phyloP scores from a whole-genome alignment of 2,888 invertebrate species.

The Ceratothoa steindachneri region DNA sequence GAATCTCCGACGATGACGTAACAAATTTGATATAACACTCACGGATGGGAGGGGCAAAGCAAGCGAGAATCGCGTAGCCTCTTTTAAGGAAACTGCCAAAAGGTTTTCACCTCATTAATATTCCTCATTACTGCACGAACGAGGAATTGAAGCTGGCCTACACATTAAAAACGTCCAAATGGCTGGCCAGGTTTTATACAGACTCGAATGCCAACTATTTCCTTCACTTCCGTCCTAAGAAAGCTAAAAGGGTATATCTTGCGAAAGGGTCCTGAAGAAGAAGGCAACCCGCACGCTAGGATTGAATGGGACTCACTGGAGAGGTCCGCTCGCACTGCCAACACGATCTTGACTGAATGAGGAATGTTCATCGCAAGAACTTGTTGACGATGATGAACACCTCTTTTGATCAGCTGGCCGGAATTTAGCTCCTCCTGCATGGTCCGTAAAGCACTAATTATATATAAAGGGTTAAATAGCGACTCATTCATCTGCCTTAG shows the following conservation, averaged over 20 bases:
- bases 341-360: constrained; percentile 6
- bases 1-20: not conserved
- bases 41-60: not conserved
- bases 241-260: not conserved
- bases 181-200: too few species aligned
- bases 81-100: not conserved
- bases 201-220: not conserved
- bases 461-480: too few species aligned
- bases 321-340: not conserved
- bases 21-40: not conserved
- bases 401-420: not conserved
- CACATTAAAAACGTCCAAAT: too few species aligned
- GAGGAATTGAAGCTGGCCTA: not conserved
- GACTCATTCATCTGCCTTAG: too few species aligned
- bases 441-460: not conserved
- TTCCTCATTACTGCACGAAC: not conserved
- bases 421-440: not conserved
- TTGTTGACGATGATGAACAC: not conserved
- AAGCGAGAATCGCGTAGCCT: not conserved
- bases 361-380: not conserved
- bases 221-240: not conserved
- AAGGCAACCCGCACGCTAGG: not conserved
- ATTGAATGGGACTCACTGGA: not conserved
- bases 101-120: not conserved
- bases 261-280: not conserved